These are phyloP conservation scores for Drosophila nigricruria DNA, from an alignment of 2,888 invertebrate species.

Conservation along the genomic window DNA sequence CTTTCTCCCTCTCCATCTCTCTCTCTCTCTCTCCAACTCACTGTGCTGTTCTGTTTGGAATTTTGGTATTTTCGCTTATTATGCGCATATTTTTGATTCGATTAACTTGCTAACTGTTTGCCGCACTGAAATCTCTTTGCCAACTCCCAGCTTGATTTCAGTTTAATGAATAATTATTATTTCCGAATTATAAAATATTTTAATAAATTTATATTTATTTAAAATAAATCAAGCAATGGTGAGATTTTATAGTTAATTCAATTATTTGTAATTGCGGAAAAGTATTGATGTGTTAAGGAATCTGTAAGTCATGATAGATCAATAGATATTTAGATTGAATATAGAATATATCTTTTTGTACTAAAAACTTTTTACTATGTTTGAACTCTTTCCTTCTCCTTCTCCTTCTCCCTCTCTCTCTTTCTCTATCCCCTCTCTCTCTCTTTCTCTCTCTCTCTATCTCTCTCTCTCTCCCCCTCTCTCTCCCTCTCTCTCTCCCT, in stretches of 20 bases:
- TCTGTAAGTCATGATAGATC: too few relatives aligned
- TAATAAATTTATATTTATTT: neutral
- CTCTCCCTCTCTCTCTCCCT: too few relatives aligned
- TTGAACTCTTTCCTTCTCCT: too few relatives aligned
- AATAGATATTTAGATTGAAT: too few relatives aligned
- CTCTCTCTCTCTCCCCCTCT: too few relatives aligned
- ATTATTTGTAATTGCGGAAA: neutral
- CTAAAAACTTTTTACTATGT: too few relatives aligned
- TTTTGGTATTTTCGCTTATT: slow-evolving; percentile 5
- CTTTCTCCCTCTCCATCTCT: neutral
- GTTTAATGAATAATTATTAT: neutral
- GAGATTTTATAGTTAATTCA: neutral
- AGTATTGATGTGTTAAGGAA: too few relatives aligned
- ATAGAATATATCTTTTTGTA: too few relatives aligned
- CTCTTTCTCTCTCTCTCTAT: too few relatives aligned
- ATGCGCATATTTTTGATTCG: slow-evolving; percentile 27
- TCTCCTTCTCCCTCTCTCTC: too few relatives aligned
- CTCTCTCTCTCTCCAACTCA: too few relatives aligned
- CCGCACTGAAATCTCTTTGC: slow-evolving; percentile 37
- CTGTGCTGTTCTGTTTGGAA: neutral
- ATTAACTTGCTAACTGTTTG: slow-evolving; percentile 43
- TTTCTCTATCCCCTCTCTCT: too few relatives aligned
- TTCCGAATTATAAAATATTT: neutral
- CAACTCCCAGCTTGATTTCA: neutral
- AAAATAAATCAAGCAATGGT: neutral